Conservation (phyloP, 1,140 invertebrate genomes). For the Drosophila burlai region DNA sequence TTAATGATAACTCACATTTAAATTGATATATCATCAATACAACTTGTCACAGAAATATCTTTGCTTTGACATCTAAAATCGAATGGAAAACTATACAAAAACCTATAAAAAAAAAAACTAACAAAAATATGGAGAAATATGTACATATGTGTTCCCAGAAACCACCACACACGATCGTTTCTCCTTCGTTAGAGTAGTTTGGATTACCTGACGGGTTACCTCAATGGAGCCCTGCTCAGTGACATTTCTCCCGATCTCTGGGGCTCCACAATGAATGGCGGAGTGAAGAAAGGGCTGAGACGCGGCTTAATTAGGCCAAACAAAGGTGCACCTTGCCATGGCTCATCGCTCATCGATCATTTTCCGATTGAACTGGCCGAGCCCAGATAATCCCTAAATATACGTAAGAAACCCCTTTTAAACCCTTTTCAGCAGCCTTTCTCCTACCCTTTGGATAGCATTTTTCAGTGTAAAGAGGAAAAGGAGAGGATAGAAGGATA, state of each 20-base stretch:
- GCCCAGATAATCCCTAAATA: conserved; percentile 54
- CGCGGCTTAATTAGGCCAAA: conserved; percentile 30
- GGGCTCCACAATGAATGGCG: conserved; percentile 2
- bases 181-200: background rate
- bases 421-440: conserved; percentile 4
- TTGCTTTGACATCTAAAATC: background rate
- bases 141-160: conserved; percentile 4
- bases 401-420: conserved; percentile 6
- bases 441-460: background rate
- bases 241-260: conserved; percentile 8
- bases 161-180: conserved; percentile 17
- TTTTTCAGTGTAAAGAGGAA: background rate
- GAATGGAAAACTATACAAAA: background rate
- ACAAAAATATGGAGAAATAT: background rate
- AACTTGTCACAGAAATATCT: background rate
- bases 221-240: conserved; percentile 7
- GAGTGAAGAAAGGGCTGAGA: background rate
- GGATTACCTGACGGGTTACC: conserved; percentile 21
- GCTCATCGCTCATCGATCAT: conserved; percentile 70
- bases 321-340: conserved; percentile 36
- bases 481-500: no score
- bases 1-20: background rate
- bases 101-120: no score
- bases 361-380: conserved; percentile 69
- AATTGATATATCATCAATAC: background rate